A percentile compares a stretch with the other conserved stretches of the same genome.
phyloP scores from a whole-genome alignment of 1,140 invertebrate species.

The Delia radicum region DNA sequence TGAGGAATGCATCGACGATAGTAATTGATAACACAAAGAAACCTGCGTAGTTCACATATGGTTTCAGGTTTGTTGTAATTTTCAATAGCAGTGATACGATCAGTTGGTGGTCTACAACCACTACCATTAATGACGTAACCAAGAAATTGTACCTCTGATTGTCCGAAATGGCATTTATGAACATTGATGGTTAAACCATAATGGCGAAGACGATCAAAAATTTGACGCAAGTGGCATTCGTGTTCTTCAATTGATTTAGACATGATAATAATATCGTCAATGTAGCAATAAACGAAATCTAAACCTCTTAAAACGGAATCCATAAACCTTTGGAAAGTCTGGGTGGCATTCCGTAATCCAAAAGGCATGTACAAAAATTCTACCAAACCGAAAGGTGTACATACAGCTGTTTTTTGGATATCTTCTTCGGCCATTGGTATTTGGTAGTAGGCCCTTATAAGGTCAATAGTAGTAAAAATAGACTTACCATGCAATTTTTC shows the following conservation, averaged over 20 bases:
- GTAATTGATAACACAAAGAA: too few species aligned
- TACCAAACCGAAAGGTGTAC: neutral
- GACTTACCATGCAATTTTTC: neutral
- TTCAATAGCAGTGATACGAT: too few species aligned
- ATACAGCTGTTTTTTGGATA: neutral
- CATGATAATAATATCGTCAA: constrained; percentile 12
- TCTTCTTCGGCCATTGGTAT: neutral
- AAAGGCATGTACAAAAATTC: too few species aligned
- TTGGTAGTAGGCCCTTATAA: neutral
- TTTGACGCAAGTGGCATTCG: neutral
- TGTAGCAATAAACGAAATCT: too few species aligned
- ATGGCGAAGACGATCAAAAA: neutral
- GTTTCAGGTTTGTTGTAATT: too few species aligned
- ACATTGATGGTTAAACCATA: constrained; percentile 35
- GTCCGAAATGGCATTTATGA: constrained; percentile 42
- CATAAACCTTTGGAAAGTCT: too few species aligned
- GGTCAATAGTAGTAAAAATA: neutral
- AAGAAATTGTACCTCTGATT: constrained; percentile 33
- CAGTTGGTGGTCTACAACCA: too few species aligned
- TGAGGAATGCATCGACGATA: too few species aligned
- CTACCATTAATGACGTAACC: constrained; percentile 31
- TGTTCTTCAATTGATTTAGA: neutral
- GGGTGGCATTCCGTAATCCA: too few species aligned
- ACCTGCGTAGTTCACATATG: too few species aligned
- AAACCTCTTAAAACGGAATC: too few species aligned